These are phyloP conservation scores for Nothoprocta perdicaria DNA, from an alignment of 2,113 vertebrate species.

Conservation along the genomic window DNA sequence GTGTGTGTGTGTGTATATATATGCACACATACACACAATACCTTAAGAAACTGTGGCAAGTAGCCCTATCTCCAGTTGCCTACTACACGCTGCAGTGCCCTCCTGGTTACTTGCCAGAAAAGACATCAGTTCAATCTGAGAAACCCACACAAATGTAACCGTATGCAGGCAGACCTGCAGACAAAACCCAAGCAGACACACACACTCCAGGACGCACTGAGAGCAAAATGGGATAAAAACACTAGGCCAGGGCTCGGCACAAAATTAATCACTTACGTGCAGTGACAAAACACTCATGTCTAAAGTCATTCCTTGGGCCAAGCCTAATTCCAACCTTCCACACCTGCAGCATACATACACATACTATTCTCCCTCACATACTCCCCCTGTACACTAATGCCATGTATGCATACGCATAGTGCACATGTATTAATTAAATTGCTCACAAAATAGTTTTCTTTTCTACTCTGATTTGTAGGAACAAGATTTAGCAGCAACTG, in stretches of 20 bases:
- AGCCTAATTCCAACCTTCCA: not conserved
- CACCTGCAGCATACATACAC: not conserved
- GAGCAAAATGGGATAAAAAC: not conserved
- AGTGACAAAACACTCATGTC: not conserved
- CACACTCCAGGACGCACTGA: fast-evolving
- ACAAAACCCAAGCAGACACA: not conserved
- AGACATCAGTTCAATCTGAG: not conserved
- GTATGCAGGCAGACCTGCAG: not conserved
- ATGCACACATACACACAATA: no score
- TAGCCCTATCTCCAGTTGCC: not conserved
- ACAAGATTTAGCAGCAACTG: not conserved
- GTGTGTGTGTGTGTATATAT: no score
- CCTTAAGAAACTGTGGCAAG: not conserved
- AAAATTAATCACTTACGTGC: not conserved
- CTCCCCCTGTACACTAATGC: not conserved
- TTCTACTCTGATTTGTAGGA: not conserved
- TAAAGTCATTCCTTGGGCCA: not conserved
- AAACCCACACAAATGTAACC: not conserved
- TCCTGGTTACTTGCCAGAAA: not conserved
- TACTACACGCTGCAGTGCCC: not conserved
- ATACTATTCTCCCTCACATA: not conserved
- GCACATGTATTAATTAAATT: not conserved
- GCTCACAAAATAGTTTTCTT: not conserved
- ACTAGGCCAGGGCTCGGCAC: not conserved
- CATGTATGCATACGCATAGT: not conserved